Conservation (phyloP, 2,797 vertebrate genomes). For the Garrulus glandarius region DNA sequence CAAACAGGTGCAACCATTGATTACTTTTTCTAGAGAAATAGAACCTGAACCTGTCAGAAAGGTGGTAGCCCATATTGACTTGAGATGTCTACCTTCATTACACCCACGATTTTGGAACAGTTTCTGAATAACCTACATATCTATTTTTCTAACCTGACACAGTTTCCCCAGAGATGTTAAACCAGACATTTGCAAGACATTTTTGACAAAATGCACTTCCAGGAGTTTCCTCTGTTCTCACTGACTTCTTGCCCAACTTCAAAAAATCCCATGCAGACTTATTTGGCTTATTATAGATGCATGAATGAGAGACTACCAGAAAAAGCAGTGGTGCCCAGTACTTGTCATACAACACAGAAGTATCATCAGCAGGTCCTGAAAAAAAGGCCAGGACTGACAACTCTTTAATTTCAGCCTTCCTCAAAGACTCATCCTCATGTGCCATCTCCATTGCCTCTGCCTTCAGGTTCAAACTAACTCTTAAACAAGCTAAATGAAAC, state of each 20-base stretch:
- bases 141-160: not conserved
- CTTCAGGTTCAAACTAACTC: not conserved
- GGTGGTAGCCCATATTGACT: not conserved
- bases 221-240: not conserved
- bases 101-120: not conserved
- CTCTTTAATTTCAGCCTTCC: not conserved
- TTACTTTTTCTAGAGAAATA: not conserved
- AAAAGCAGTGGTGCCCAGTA: not conserved
- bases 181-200: not conserved
- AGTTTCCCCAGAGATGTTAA: not conserved
- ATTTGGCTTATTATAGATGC: not conserved
- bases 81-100: not conserved
- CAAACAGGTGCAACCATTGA: not conserved
- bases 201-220: not conserved
- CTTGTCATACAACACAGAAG: not conserved
- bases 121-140: not conserved
- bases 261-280: not conserved
- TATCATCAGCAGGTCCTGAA: not conserved
- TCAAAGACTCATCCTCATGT: not conserved
- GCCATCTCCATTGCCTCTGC: not conserved
- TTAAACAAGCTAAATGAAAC: not conserved
- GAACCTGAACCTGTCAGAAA: not conserved
- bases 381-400: not conserved
- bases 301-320: not conserved
- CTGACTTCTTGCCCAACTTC: not conserved